These are phyloP conservation scores for Beaufortia kweichowensis DNA, from an alignment of 2,113 vertebrate species.

Conservation along the genomic window DNA sequence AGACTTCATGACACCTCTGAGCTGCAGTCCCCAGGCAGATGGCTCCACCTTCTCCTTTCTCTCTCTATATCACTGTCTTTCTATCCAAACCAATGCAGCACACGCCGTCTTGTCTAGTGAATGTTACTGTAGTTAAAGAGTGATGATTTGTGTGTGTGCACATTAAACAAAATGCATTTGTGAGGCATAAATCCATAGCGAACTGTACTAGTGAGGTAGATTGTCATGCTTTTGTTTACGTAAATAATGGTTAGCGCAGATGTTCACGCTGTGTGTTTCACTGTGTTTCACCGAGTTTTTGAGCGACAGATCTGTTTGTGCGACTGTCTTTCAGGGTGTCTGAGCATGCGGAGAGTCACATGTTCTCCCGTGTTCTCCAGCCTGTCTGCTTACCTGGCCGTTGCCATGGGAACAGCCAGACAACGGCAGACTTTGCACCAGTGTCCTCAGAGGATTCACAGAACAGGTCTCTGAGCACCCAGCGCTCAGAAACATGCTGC, in stretches of 20 bases:
- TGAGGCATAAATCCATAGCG: neutral
- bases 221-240: neutral
- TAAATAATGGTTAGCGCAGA: neutral
- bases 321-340: constrained; percentile 51
- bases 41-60: neutral
- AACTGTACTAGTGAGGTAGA: neutral
- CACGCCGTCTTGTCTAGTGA: neutral
- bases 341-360: constrained; percentile 66
- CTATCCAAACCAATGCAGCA: neutral
- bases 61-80: neutral
- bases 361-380: constrained; percentile 66
- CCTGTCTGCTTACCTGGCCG: constrained; percentile 78
- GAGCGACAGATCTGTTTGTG: neutral
- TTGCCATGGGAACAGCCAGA: constrained; percentile 81
- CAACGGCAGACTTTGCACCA: constrained; percentile 75
- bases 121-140: constrained; percentile 9
- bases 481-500: neutral
- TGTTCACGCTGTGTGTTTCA: neutral
- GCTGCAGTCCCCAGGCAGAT: constrained; percentile 35
- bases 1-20: constrained; percentile 43
- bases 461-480: constrained; percentile 60
- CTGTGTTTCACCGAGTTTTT: constrained; percentile 11
- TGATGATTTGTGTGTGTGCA: neutral
- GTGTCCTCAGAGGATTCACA: constrained; percentile 65
- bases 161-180: neutral